phyloP scores from a whole-genome alignment of 2,113 vertebrate genomes.

The Malurus alboscapulatus region DNA sequence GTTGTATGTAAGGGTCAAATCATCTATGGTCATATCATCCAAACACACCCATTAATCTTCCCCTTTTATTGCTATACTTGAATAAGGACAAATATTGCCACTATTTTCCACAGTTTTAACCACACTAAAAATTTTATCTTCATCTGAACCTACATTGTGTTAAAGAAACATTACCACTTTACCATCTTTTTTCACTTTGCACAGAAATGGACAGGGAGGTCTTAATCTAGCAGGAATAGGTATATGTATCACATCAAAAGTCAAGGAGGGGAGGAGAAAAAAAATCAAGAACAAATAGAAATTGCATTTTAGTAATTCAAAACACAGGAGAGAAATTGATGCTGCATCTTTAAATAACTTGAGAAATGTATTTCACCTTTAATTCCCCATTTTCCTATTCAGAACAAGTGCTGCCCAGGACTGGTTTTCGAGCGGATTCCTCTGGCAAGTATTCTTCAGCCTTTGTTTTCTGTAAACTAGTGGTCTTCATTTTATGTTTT shows the following conservation, averaged over 20 bases:
- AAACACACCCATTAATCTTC: not conserved
- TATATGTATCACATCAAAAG: not conserved
- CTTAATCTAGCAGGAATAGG: not conserved
- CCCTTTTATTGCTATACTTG: not conserved
- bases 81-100: not conserved
- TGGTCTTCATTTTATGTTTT: conserved; percentile 71
- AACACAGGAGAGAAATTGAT: conserved; percentile 38
- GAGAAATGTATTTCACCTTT: conserved; percentile 75
- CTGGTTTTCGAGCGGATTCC: conserved; percentile 86
- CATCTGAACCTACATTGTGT: not conserved
- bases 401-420: conserved; percentile 91
- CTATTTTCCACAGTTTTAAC: not conserved
- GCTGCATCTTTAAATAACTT: conserved; percentile 66
- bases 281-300: not conserved
- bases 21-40: not conserved
- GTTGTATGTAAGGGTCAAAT: not conserved
- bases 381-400: conserved; percentile 80
- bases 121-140: not conserved
- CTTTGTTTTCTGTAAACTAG: conserved; percentile 67
- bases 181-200: not conserved
- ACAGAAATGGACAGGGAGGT: not conserved
- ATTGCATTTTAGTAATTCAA: not conserved
- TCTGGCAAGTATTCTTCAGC: conserved; percentile 84
- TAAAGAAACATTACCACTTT: not conserved
- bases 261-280: not conserved